Base-by-base conservation (phyloP, 2,888 invertebrate genomes). In the Caenorhabditis doughertyi region DNA sequence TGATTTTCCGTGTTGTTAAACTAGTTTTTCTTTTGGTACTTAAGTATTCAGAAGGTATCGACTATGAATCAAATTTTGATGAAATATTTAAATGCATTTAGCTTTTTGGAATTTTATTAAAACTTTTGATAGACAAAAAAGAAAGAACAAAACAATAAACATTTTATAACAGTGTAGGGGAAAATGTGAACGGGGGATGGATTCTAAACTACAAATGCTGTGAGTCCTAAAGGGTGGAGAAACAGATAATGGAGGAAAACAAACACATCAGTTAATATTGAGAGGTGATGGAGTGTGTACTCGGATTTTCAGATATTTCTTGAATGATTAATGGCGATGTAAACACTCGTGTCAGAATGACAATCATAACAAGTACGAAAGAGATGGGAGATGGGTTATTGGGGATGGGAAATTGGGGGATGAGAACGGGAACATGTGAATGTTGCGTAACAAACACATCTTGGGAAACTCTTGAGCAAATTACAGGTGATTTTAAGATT, bases 191-290 rank as follows among this genome's bases (percentile, higher is more conserved):
- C 23, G 21, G 42, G 29, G 29, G 9, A n/a, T 1, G 42, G 44
- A 13, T 47, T 21, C 74, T 74, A 74, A 74, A 76, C 76, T 76
- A 76, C 67, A 76, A 71, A 65, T 49, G 16, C n/a, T 58, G 65
- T 68, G 39, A 68, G 65, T 76, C 67, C 76, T 76, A 76, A 55
- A 47, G 18, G 27, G 23, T 47, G 51, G 18, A 13, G 16, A 53
- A 29, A 55, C 42, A 39, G 21, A 49, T 56, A 56, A 74, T 44
- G 55, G 39, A 23, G 32, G 18, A 49, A 60, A 49, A 64, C 18
- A 55, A 55, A 73, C 74, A 58, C 74, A 74, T 74, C 74, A 64
- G 65, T 74, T 56, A 49, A 70, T 21, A 21, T 39, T 42, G 62
- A n/a, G 47, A 65, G 42, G 42, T 53, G 72, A 35, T 42, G 56